Conservation (phyloP, 2,888 invertebrate species). For the Drosophila robusta region DNA sequence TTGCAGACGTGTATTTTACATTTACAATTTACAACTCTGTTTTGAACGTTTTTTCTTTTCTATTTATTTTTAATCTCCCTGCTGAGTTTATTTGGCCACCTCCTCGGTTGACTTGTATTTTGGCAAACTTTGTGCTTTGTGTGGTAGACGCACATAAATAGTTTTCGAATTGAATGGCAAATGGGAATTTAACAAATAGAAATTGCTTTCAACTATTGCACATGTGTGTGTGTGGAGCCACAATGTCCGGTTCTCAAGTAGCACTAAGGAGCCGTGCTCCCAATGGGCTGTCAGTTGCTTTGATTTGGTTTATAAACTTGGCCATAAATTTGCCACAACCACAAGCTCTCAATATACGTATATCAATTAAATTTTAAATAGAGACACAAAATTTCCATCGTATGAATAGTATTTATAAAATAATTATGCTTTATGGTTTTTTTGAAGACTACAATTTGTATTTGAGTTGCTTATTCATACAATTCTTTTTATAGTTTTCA, state of each 20-base stretch:
- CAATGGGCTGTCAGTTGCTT: conserved; percentile 36
- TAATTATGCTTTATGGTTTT: conserved; percentile 9
- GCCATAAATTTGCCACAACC: conserved; percentile 23
- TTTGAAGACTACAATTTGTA: conserved; percentile 13
- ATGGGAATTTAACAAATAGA: conserved; percentile 32
- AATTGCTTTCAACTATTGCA: conserved; percentile 25
- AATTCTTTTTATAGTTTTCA: not conserved
- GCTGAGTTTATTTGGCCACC: conserved; percentile 18
- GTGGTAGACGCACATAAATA: conserved; percentile 22
- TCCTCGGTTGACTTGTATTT: conserved; percentile 19
- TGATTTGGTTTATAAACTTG: conserved; percentile 42
- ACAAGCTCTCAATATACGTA: conserved; percentile 6
- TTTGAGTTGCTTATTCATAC: not conserved
- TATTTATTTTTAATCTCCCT: conserved; percentile 4
- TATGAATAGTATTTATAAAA: conserved; percentile 10
- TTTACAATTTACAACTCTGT: not conserved
- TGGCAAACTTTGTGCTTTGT: conserved; percentile 29
- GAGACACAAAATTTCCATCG: conserved; percentile 1
- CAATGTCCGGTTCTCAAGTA: conserved; percentile 29
- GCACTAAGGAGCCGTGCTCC: conserved; percentile 14
- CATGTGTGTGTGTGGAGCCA: conserved; percentile 9
- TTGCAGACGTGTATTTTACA: not conserved
- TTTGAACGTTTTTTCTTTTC: conserved; percentile 5
- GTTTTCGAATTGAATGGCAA: conserved; percentile 44
- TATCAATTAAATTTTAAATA: conserved; percentile 19